Conservation (phyloP, 2,888 invertebrate species). For the Oscheius sp. region DNA sequence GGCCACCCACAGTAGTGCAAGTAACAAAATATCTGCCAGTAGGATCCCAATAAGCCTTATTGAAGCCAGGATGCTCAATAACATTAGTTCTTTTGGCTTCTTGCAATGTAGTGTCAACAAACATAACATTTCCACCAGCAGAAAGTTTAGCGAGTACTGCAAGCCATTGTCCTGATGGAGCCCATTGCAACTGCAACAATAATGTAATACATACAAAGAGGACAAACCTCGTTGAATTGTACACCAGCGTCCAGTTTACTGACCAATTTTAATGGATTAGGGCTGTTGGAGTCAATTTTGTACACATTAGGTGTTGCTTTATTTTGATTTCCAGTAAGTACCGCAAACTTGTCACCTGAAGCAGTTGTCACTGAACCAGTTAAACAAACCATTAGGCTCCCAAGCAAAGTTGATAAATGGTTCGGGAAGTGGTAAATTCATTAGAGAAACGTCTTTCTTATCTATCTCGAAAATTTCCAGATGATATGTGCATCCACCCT, state of each 20-base stretch:
- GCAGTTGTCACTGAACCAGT: background rate
- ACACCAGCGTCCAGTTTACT: slow-evolving; percentile 69
- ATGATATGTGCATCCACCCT: slow-evolving; percentile 91
- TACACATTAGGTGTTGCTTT: slow-evolving; percentile 70
- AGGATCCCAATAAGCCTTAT: slow-evolving; percentile 94
- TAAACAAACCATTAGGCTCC: slow-evolving; percentile 81
- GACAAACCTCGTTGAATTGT: slow-evolving; percentile 60
- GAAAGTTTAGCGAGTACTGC: slow-evolving; percentile 72
- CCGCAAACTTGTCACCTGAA: slow-evolving; percentile 92
- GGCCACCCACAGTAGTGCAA: slow-evolving; percentile 90
- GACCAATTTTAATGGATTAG: slow-evolving; percentile 61
- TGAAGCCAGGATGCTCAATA: slow-evolving; percentile 62
- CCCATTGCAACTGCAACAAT: slow-evolving; percentile 75
- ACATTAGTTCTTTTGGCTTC: slow-evolving; percentile 64
- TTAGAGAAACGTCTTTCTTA: slow-evolving; percentile 89
- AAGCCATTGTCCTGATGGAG: slow-evolving; percentile 77
- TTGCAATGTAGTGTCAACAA: slow-evolving; percentile 67
- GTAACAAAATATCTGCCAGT: slow-evolving; percentile 96
- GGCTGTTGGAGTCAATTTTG: slow-evolving; percentile 66
- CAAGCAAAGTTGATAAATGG: slow-evolving; percentile 87
- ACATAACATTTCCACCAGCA: slow-evolving; percentile 67
- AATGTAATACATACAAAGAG: slow-evolving; percentile 71
- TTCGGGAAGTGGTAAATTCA: slow-evolving; percentile 92
- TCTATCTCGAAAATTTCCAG: slow-evolving; percentile 98
- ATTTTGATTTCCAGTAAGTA: slow-evolving; percentile 84